Evolutionary conservation across 2,797 vertebrate species (phyloP), one percentile per base, ranked within the genome.

Genomic region (Ctenosaura bakeri): DNA sequence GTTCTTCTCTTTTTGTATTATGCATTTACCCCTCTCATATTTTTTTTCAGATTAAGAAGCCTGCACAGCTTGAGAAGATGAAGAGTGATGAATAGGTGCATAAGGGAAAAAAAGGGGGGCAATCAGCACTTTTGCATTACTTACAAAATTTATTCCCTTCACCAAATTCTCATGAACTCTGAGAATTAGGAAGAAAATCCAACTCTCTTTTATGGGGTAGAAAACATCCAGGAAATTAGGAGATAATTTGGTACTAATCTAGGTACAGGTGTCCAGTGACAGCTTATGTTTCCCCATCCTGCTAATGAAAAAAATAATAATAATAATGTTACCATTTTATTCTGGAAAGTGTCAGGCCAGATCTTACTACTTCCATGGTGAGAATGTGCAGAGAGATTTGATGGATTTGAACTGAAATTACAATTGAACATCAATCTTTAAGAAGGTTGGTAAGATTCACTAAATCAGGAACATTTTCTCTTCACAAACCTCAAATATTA

Each of bases 401-500:
- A 10, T 69, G 83, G 35, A 66, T 66, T 73, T 73, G 14, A 32
- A 85, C 29, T 64, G 26, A 73, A 73, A 64, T 24, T 85, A 73
- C 66, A 52, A 85, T 38, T 46, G 35, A 83, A 46, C 38, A 80
- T n/a, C 52, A 54, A 80, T 32, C 78, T 32, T 16, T 18, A 84
- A 50, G 32, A 73, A 83, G 59, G 50, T 76, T 59, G 35, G 4
- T 20, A 62, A 62, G 22, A 26, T 42, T 46, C 35, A 29, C 22
- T 62, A 46, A 35, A 74, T 56, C 46, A 52, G 46, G 6, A 26
- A 56, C 56, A 42, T 18, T 29, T 62, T 12, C 85, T 29, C 10
- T 22, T 29, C 26, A 86, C 71, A 62, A 52, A 62, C 46, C 38
- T 54, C 73, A 86, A 86, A 77, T 77, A 77, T 86, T 59, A 77